Base-by-base conservation (phyloP, 2,888 invertebrate species). In the Palloptera scutellata region DNA sequence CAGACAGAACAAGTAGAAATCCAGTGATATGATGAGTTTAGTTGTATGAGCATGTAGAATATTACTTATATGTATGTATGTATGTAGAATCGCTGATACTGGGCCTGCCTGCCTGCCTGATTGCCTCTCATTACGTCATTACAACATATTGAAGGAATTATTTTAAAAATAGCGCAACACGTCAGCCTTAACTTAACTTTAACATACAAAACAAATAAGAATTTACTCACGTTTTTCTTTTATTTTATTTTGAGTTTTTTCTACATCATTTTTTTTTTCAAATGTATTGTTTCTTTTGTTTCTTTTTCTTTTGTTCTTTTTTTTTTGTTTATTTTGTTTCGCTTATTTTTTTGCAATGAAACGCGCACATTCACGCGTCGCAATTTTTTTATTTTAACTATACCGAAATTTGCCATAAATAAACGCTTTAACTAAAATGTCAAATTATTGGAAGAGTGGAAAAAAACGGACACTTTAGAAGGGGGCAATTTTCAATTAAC, bases 111-210 rank as follows among this genome's bases (percentile, higher is more conserved):
- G 40, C 41, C 5, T 30, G 30, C 30, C 15, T 64, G 13, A 52
- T 15, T 30, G 40, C 12, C 51, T 10, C 59, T 65, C 42, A 61
- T 66, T 66, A 66, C 66, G 66, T 66, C 66, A 66, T 61, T 66
- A 30, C 30, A 43, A 30, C 55, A 61, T 61, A 55, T 60, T 61
- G 20, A 30, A 30, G 55, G 61, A 55, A 66, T 64, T 64, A 55
- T 62, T 67, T 58, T 62, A 62, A 67, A 67, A 67, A 67, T 67
- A 67, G 58, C 62, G 6, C 52, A 67, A 67, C 62, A 62, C 62
- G 62, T 58, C 62, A 62, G 61, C 48, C 61, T 12, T 40, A 45
- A 42, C 43, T n/a, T 62, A 54, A 43, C 55, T 45, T 45, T 30
- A 63, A 45, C 63, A 20, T 63, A 40, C 30, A 20, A 20, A 17